Percentiles rank a stretch among this genome's conserved stretches.
These are phyloP conservation scores for Drosophila algonquin DNA, from an alignment of 2,888 invertebrate genomes.

Conservation along the genomic window DNA sequence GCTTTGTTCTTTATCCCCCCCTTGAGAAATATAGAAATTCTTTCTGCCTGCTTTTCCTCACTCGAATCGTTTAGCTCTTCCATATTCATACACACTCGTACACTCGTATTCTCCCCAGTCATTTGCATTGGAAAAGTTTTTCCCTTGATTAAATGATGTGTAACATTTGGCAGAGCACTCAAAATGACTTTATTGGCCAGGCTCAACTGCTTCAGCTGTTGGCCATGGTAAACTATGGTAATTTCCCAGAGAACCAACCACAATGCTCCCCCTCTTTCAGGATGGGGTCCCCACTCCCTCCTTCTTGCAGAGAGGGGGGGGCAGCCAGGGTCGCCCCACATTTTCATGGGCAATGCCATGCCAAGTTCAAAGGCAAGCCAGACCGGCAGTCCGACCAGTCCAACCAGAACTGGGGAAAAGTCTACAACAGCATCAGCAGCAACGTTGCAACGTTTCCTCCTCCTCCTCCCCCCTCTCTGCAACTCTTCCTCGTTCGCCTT, in stretches of 20 bases:
- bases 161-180: constrained; percentile 17
- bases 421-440: constrained; percentile 15
- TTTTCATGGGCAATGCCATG: constrained; percentile 30
- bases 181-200: constrained; percentile 28
- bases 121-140: not conserved
- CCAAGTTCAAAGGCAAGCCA: constrained; percentile 47
- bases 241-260: constrained; percentile 32
- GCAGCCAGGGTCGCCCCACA: constrained; percentile 22
- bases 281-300: not conserved
- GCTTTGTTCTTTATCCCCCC: too few species aligned
- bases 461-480: not conserved
- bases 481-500: not conserved
- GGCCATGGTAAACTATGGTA: constrained; percentile 51
- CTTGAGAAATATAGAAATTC: not conserved
- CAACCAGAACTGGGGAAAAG: not conserved
- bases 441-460: constrained; percentile 12
- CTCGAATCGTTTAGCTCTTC: not conserved
- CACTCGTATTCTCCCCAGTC: not conserved
- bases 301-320: not conserved
- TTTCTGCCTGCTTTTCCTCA: not conserved
- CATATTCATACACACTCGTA: not conserved
- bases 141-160: not conserved
- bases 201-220: constrained; percentile 8
- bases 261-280: constrained; percentile 8
- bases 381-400: constrained; percentile 30